phyloP scores from a whole-genome alignment of 2,888 invertebrate genomes.

The Charanyca ferruginea region DNA sequence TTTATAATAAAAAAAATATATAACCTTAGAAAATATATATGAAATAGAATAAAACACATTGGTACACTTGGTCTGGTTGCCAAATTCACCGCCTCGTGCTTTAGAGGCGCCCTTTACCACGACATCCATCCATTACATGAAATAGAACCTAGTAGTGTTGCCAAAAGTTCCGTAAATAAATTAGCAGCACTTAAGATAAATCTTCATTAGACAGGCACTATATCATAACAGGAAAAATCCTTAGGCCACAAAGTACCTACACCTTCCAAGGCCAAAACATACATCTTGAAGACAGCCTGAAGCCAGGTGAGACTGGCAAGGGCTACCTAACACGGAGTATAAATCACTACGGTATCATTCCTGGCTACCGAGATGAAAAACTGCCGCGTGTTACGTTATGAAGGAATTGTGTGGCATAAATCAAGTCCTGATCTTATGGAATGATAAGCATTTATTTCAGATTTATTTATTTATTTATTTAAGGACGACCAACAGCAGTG shows the following conservation, averaged over 20 bases:
- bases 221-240: constrained; percentile 35
- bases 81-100: too few relatives aligned
- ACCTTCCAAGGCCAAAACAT: constrained; percentile 36
- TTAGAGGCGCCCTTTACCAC: too few relatives aligned
- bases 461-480: too few relatives aligned
- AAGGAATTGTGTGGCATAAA: constrained; percentile 61
- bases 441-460: too few relatives aligned
- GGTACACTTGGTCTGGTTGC: too few relatives aligned
- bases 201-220: constrained; percentile 33
- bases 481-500: too few relatives aligned
- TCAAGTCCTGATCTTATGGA: constrained; percentile 58
- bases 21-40: too few relatives aligned
- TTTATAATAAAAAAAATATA: too few relatives aligned
- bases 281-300: constrained; percentile 35
- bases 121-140: too few relatives aligned
- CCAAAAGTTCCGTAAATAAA: too few relatives aligned
- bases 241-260: background rate
- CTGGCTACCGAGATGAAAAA: constrained; percentile 66
- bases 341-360: constrained; percentile 65
- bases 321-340: constrained; percentile 61
- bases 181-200: constrained; percentile 14
- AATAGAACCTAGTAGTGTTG: too few relatives aligned
- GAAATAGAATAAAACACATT: too few relatives aligned
- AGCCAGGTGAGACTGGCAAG: constrained; percentile 59
- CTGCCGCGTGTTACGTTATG: constrained; percentile 52